phyloP scores from a whole-genome alignment of 2,888 invertebrate species.

The Esperia sulphurella region DNA sequence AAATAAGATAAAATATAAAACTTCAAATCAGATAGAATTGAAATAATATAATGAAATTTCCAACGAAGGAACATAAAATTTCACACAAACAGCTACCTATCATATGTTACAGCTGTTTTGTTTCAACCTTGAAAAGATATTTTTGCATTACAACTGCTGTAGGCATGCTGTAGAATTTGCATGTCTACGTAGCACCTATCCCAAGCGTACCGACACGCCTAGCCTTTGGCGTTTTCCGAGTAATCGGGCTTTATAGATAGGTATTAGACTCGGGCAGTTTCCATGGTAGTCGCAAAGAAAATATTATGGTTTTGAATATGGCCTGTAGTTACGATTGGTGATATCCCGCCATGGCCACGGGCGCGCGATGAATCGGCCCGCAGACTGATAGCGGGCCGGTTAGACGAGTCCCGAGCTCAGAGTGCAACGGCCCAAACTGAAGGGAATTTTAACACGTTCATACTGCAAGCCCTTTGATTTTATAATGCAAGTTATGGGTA shows the following conservation, averaged over 20 bases:
- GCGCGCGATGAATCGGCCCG: conserved; percentile 70
- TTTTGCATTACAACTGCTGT: conserved; percentile 8
- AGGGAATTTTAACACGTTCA: conserved; percentile 72
- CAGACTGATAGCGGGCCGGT: conserved; percentile 76
- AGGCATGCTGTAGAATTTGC: conserved; percentile 2
- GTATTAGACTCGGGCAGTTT: conserved; percentile 18
- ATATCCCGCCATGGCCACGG: conserved; percentile 56
- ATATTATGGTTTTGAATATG: conserved; percentile 39
- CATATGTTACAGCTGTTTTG: conserved; percentile 6
- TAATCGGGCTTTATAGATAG: conserved; percentile 3
- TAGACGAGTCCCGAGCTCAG: conserved; percentile 69
- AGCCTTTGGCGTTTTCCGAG: conserved; percentile 5
- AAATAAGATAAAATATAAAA: no score
- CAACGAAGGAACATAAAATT: no score
- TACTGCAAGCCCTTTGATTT: conserved; percentile 65
- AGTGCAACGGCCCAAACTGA: conserved; percentile 77
- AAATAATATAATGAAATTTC: no score
- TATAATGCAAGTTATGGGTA: conserved; percentile 24
- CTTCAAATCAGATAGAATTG: no score
- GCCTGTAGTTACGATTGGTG: conserved; percentile 63
- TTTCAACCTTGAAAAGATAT: conserved; percentile 11
- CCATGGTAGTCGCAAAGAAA: conserved; percentile 32
- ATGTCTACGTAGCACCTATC: neutral
- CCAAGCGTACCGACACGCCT: neutral
- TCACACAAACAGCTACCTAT: neutral